A percentile compares a stretch with the other conserved stretches of the same genome.
Conservation (phyloP, 2,113 vertebrate species). For the Microcebus jonahi region DNA sequence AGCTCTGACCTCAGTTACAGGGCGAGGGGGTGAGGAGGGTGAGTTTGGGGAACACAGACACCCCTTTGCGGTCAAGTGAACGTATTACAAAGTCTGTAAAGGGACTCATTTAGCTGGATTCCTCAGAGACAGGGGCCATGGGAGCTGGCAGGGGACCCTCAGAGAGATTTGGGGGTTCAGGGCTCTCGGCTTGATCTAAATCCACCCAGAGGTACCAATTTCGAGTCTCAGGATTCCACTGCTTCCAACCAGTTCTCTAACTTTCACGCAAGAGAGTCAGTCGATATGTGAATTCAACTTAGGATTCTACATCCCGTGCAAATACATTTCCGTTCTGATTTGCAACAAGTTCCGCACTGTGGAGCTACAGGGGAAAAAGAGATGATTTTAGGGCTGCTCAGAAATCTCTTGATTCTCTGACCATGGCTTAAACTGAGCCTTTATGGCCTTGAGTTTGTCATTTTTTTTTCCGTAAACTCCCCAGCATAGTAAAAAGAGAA, state of each 20-base stretch:
- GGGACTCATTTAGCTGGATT: neutral
- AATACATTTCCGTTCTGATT: neutral
- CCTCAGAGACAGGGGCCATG: accelerated
- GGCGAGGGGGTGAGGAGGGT: neutral
- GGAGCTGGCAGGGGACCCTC: neutral
- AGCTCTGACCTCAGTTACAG: accelerated
- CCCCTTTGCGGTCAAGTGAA: neutral
- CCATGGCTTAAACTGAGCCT: neutral
- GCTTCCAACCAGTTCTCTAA: accelerated
- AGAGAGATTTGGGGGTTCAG: accelerated
- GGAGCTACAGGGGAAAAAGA: accelerated
- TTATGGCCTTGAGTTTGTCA: neutral
- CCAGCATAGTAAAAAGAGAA: neutral
- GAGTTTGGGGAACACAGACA: too few species aligned
- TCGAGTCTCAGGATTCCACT: accelerated
- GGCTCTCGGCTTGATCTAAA: accelerated
- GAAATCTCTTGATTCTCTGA: neutral
- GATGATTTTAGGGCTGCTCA: neutral
- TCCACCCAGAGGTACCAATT: neutral
- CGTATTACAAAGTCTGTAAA: accelerated
- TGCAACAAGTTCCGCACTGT: neutral
- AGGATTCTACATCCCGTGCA: accelerated
- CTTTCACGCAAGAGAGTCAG: accelerated
- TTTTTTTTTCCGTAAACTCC: neutral
- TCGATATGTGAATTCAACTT: accelerated